Percentiles rank a stretch among this genome's conserved stretches.
These are phyloP conservation scores for Microtus ochrogaster DNA, from an alignment of 2,113 vertebrate species.

Conservation along the genomic window DNA sequence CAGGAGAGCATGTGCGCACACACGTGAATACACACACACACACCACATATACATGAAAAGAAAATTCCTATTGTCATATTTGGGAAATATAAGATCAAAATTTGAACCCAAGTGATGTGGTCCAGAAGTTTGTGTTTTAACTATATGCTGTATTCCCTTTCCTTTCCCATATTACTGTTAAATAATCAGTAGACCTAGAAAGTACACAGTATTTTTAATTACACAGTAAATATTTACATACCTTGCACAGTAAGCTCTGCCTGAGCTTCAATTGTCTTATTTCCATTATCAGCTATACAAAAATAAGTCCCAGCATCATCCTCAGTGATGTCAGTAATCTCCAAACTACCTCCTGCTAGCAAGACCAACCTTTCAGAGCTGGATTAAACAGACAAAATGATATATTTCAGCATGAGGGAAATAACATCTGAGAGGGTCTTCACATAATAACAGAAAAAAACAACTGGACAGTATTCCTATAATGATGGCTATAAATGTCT, in stretches of 20 bases:
- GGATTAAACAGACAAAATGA: constrained; percentile 49
- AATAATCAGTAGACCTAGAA: not conserved
- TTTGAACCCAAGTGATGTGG: not conserved
- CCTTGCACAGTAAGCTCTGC: constrained; percentile 95
- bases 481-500: not conserved
- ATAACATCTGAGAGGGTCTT: constrained; percentile 6
- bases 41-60: not conserved
- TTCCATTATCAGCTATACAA: constrained; percentile 91
- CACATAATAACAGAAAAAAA: constrained; percentile 27
- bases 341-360: constrained; percentile 90
- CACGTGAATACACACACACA: not conserved
- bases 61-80: not conserved
- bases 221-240: constrained; percentile 78
- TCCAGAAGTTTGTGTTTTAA: constrained; percentile 24
- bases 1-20: not conserved
- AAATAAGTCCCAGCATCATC: constrained; percentile 92
- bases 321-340: constrained; percentile 89
- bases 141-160: not conserved
- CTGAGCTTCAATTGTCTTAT: constrained; percentile 91
- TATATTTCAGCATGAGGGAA: not conserved
- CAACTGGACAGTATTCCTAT: not conserved
- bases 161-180: not conserved
- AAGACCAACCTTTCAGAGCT: constrained; percentile 89
- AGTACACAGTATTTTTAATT: not conserved
- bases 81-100: not conserved